These are phyloP conservation scores for Nephrotoma appendiculata DNA, from an alignment of 2,888 invertebrate species.

Conservation along the genomic window DNA sequence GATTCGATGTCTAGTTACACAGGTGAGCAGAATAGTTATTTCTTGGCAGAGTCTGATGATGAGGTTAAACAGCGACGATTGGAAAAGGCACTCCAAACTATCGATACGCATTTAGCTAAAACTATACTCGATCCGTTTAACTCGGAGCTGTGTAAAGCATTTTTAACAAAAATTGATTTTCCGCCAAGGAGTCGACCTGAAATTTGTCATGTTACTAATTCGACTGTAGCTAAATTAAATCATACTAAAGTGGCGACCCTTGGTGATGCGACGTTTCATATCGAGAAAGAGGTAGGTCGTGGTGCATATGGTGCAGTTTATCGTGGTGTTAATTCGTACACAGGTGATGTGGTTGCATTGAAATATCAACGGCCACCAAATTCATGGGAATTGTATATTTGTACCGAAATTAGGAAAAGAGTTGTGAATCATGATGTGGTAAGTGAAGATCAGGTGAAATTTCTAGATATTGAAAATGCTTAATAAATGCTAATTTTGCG, in stretches of 20 bases:
- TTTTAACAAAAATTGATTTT: constrained; percentile 60
- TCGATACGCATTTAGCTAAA: constrained; percentile 27
- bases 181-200: constrained; percentile 46
- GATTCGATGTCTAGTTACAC: constrained; percentile 27
- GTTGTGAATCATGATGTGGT: constrained; percentile 44
- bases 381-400: constrained; percentile 91
- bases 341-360: constrained; percentile 44
- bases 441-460: constrained; percentile 12
- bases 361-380: constrained; percentile 82
- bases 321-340: constrained; percentile 26
- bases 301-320: constrained; percentile 80
- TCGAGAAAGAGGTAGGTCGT: constrained; percentile 68
- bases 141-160: constrained; percentile 49
- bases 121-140: constrained; percentile 67
- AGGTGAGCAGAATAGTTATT: constrained; percentile 30
- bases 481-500: constrained; percentile 18
- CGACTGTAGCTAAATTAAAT: constrained; percentile 45
- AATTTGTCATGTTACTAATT: constrained; percentile 41
- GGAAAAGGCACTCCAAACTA: constrained; percentile 27
- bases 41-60: constrained; percentile 27
- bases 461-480: neutral
- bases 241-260: constrained; percentile 36
- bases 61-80: constrained; percentile 28
- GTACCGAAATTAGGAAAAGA: constrained; percentile 62
- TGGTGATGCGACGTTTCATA: constrained; percentile 41